Conservation (phyloP, 2,113 vertebrate species). For the Agapornis roseicollis region DNA sequence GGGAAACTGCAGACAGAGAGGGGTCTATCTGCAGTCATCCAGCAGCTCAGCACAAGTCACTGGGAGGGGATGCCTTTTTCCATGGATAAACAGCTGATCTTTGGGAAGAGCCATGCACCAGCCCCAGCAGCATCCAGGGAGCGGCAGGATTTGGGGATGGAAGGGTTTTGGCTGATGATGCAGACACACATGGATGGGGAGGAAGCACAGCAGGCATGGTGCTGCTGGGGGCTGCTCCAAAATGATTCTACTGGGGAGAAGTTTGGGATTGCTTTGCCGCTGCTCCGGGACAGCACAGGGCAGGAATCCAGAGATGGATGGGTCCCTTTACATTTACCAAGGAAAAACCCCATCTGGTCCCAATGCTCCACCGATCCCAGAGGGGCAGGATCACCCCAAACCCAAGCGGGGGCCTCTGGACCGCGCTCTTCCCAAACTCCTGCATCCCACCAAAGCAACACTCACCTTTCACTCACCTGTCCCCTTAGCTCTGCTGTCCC, state of each 20-base stretch:
- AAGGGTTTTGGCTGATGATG: not conserved
- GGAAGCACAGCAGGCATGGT: not conserved
- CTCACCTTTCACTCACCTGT: not conserved
- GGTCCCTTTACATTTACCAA: not conserved
- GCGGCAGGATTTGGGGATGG: not conserved
- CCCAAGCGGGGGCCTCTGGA: rapidly evolving
- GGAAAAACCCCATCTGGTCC: not conserved
- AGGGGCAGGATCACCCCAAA: not conserved
- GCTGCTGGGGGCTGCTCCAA: not conserved
- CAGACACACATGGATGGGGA: not conserved
- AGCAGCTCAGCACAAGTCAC: not conserved
- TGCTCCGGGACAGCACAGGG: not conserved
- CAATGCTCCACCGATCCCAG: rapidly evolving
- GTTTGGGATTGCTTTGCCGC: not conserved
- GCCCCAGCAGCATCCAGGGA: not conserved
- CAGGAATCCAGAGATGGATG: not conserved
- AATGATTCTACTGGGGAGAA: not conserved
- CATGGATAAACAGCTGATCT: not conserved
- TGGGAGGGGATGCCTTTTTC: not conserved
- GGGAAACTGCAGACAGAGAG: not conserved
- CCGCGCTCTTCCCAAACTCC: rapidly evolving
- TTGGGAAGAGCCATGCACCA: not conserved
- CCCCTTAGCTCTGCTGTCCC: not conserved
- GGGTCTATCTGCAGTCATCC: not conserved
- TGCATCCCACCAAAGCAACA: not conserved